Evolutionary conservation across 1,140 invertebrate species (phyloP).

Genomic region (Episyrphus balteatus): DNA sequence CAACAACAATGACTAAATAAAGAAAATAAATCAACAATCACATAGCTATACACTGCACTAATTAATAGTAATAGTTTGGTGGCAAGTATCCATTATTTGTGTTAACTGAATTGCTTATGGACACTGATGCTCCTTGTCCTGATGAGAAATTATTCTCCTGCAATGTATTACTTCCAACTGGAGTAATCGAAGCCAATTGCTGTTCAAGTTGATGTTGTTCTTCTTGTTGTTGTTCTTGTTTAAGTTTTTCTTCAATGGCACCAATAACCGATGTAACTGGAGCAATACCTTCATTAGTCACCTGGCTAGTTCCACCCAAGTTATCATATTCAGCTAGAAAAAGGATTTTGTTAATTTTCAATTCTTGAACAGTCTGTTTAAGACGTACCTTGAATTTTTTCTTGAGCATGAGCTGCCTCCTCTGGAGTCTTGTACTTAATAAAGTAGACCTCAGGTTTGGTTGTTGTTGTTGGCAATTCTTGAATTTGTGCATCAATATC

Average conservation of each 20-base stretch:
- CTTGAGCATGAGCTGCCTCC: conserved; percentile 18
- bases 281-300: conserved; percentile 8
- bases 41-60: no score
- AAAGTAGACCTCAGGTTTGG: conserved; percentile 57
- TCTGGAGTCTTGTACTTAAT: conserved; percentile 55
- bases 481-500: conserved; percentile 6
- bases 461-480: conserved; percentile 4
- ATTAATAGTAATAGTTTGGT: not conserved
- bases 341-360: not conserved
- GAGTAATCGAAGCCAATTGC: not conserved
- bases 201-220: not conserved
- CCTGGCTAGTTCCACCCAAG: conserved; percentile 9
- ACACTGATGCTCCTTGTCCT: not conserved
- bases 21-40: no score
- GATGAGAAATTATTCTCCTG: not conserved
- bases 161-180: not conserved
- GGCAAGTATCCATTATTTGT: conserved; percentile 6
- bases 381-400: conserved; percentile 7
- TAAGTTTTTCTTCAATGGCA: conserved; percentile 1
- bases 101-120: not conserved
- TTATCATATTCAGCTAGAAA: conserved; percentile 8
- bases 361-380: no score
- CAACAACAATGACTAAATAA: no score
- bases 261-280: conserved; percentile 10
- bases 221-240: not conserved